Base-by-base conservation (phyloP, 2,888 invertebrate genomes). In the Acrobeloides nanus region DNA sequence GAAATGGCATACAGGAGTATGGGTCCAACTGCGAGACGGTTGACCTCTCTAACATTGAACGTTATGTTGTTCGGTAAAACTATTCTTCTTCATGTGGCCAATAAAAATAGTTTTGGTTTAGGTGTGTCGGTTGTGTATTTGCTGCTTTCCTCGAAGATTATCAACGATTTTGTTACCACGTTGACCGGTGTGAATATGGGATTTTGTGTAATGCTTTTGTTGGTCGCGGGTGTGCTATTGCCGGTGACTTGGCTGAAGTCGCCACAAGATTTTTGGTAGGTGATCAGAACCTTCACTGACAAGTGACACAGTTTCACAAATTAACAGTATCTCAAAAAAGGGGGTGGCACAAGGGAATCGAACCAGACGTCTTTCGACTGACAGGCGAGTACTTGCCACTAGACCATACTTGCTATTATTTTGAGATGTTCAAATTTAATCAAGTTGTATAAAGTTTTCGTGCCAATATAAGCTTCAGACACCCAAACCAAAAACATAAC, bases 241-340 rank as follows among this genome's bases (percentile, higher is more conserved):
- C 71, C 71, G 12, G 62, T 71, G 41, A 72, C 68, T 17, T 57
- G 68, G 31, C 48, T 71, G 23, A 65, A 62, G 26, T 66, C 66
- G 37, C 71, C 71, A n/a, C 64, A 65, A 38, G 71, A 71, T 37
- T 71, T 71, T 42, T 70, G 69, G 70, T 66, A 24, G 31, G 57
- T 46, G 10, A 10, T 10, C 12, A 15, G 15, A 29, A 10, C 12
- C n/a, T 12, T 12, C n/a, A 29, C 10, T 29, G 15, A 29, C 12
- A 10, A 10, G 10, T 29, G 10, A 29, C 12, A 15, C 12, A 10
- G 15, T 29, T 29, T 12, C 31, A 29, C n/a, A 29, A 15, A 10
- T 12, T 12, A 29, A 10, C n/a, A 15, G 15, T 29, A 15, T 29
- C 12, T 15, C 12, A 10, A 29, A 15, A 10, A 29, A 29, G 15